phyloP scores from a whole-genome alignment of 1,140 invertebrate genomes.

The Caenorhabditis latens region DNA sequence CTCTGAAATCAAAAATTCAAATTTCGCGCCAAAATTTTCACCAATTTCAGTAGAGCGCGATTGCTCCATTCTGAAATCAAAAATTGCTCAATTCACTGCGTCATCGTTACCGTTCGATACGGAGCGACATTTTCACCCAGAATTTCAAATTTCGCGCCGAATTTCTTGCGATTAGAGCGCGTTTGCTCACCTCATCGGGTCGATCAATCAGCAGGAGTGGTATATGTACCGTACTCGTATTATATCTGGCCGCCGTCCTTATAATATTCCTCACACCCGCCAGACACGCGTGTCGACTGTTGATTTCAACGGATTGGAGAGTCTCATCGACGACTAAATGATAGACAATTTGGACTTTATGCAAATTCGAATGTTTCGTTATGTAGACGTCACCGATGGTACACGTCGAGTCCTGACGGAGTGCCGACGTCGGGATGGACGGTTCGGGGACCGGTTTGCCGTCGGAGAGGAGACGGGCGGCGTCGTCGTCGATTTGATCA shows the following conservation, averaged over 20 bases:
- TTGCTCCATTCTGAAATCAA: background rate
- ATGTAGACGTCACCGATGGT: slow-evolving; percentile 90
- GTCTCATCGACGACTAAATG: slow-evolving; percentile 84
- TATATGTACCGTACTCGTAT: slow-evolving; percentile 91
- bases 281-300: slow-evolving; percentile 94
- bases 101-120: no score
- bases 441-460: slow-evolving; percentile 70
- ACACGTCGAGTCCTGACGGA: slow-evolving; percentile 45
- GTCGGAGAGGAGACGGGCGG: slow-evolving; percentile 37
- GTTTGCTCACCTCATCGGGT: slow-evolving; percentile 83
- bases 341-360: slow-evolving; percentile 83
- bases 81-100: no score
- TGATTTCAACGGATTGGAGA: slow-evolving; percentile 83
- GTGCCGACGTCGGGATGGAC: background rate
- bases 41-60: background rate
- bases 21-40: background rate
- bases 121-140: no score
- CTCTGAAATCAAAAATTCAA: slow-evolving; percentile 81
- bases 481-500: slow-evolving; percentile 38
- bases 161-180: background rate
- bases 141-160: no score
- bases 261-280: slow-evolving; percentile 92
- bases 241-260: slow-evolving; percentile 91
- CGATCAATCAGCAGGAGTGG: slow-evolving; percentile 91
- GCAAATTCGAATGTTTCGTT: slow-evolving; percentile 92